phyloP scores from a whole-genome alignment of 2,113 vertebrate genomes.

The Cichladusa arquata region DNA sequence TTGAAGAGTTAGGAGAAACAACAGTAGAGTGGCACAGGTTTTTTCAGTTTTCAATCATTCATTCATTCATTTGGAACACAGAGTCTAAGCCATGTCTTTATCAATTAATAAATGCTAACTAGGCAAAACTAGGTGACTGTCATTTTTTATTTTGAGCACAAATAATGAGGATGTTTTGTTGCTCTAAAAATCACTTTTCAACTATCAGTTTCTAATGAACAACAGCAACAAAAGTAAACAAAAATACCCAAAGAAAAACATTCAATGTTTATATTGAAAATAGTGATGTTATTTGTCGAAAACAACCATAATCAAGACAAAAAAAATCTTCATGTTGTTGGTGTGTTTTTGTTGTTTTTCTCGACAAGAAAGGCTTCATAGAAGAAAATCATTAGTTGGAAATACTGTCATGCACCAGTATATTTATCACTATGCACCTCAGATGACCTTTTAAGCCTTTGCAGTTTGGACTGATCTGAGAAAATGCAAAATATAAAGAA shows the following conservation, averaged over 20 bases:
- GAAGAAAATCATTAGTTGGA: neutral
- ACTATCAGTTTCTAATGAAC: neutral
- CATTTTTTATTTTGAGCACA: neutral
- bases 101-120: neutral
- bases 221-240: neutral
- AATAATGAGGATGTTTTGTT: neutral
- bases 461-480: neutral
- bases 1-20: neutral
- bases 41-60: neutral
- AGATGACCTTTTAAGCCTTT: neutral
- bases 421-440: neutral
- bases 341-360: rapidly evolving
- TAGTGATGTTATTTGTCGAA: neutral
- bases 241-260: neutral
- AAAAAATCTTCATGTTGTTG: neutral
- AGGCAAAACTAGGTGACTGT: neutral
- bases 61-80: neutral
- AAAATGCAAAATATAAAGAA: conserved; percentile 16
- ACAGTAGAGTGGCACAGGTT: neutral
- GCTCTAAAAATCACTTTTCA: neutral
- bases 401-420: neutral
- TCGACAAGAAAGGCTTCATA: rapidly evolving
- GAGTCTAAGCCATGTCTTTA: neutral
- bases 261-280: neutral
- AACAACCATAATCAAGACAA: neutral